Percentiles rank a stretch among this genome's conserved stretches.
Conservation (phyloP, 2,797 vertebrate genomes). For the Euthynnus affinis region DNA sequence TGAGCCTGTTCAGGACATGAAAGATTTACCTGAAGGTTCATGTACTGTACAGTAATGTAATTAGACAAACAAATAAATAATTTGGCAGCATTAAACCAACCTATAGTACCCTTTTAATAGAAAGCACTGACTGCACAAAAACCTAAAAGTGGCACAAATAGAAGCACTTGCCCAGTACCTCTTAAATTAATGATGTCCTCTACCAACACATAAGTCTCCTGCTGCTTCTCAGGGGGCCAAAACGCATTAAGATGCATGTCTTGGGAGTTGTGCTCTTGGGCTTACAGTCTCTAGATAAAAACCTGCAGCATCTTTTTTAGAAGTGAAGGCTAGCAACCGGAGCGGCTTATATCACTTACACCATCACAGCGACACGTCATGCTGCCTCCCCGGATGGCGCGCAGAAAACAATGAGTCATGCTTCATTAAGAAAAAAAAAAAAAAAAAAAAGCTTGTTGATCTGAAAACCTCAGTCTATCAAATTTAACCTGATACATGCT, state of each 20-base stretch:
- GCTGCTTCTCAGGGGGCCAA: conserved; percentile 45
- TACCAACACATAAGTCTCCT: conserved; percentile 34
- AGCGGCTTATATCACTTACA: conserved; percentile 45
- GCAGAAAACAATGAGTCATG: conserved; percentile 64
- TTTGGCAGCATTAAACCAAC: conserved; percentile 20
- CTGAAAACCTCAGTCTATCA: neutral
- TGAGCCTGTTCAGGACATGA: neutral
- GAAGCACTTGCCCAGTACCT: conserved; percentile 54
- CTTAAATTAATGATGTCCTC: conserved; percentile 73
- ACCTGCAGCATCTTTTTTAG: conserved; percentile 45
- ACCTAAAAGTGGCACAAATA: conserved; percentile 68
- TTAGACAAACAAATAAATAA: conserved; percentile 13
- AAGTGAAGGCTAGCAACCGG: conserved; percentile 51
- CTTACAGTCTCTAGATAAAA: conserved; percentile 48
- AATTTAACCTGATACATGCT: conserved; percentile 12
- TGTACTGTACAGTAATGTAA: conserved; percentile 1
- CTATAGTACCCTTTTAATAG: conserved; percentile 30
- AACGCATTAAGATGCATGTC: conserved; percentile 55
- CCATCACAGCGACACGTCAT: conserved; percentile 45
- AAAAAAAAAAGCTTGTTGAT: conserved; percentile 24
- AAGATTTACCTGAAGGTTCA: neutral
- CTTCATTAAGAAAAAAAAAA: conserved; percentile 39
- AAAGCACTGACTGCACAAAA: conserved; percentile 24
- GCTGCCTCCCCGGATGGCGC: conserved; percentile 19
- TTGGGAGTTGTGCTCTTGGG: conserved; percentile 38